Evolutionary conservation across 2,113 vertebrate species (phyloP).

Genomic region (Probosciger aterrimus): DNA sequence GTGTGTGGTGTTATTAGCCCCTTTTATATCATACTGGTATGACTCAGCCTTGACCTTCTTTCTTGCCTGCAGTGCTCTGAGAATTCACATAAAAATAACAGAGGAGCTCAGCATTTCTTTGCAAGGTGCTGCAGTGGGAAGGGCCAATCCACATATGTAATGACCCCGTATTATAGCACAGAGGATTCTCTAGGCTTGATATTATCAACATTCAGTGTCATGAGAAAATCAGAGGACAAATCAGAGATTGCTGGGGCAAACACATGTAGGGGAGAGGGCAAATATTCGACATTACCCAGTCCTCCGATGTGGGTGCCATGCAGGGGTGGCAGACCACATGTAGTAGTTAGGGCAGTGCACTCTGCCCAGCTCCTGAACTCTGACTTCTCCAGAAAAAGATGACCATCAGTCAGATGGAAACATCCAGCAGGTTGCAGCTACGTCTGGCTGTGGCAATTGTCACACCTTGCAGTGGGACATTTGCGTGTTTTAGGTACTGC

Average conservation of each 20-base stretch:
- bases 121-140: background rate
- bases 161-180: background rate
- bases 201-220: background rate
- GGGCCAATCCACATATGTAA: background rate
- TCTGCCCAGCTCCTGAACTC: background rate
- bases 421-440: background rate
- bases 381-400: background rate
- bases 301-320: accelerated
- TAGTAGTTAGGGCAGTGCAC: background rate
- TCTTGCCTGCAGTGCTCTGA: background rate
- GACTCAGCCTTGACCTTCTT: background rate
- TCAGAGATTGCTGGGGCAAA: background rate
- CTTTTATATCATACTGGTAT: background rate
- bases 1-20: background rate
- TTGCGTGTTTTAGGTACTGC: background rate
- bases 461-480: background rate
- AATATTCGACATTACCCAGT: background rate
- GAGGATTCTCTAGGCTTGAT: background rate
- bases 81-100: background rate
- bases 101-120: background rate
- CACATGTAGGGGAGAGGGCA: background rate
- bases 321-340: background rate
- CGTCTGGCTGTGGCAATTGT: background rate
- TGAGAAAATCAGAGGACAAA: background rate
- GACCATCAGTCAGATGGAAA: background rate